A percentile compares a stretch with the other conserved stretches of the same genome.
phyloP scores from a whole-genome alignment of 1,140 invertebrate species.

The Parasteatoda tepidariorum region DNA sequence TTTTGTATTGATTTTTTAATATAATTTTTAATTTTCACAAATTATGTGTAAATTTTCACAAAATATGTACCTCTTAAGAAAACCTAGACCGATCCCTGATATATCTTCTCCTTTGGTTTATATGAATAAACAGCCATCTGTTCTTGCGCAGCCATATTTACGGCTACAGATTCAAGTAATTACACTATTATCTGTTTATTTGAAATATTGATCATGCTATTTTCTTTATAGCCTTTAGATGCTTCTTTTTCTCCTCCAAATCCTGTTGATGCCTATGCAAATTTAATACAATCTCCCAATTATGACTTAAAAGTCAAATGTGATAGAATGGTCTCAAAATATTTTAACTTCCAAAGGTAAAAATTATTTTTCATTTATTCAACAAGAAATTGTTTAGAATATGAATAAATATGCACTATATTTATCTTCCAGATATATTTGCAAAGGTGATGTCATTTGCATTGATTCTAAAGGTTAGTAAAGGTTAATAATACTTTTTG shows the following conservation, averaged over 20 bases:
- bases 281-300: slow-evolving; percentile 46
- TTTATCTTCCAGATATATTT: slow-evolving; percentile 12
- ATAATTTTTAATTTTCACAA: too few species aligned
- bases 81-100: too few species aligned
- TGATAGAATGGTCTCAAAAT: slow-evolving; percentile 17
- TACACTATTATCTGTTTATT: neutral
- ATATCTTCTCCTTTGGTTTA: slow-evolving; percentile 46
- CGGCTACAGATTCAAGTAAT: slow-evolving; percentile 35
- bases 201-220: neutral
- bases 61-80: too few species aligned
- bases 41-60: too few species aligned
- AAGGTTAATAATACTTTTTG: neutral
- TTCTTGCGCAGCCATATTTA: slow-evolving; percentile 17
- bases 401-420: neutral
- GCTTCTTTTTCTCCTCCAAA: neutral
- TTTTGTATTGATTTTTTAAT: too few species aligned
- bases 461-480: slow-evolving; percentile 25
- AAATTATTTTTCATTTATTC: neutral
- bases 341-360: slow-evolving; percentile 49
- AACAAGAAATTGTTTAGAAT: neutral
- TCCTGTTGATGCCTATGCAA: slow-evolving; percentile 19
- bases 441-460: slow-evolving; percentile 30
- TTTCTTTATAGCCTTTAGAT: slow-evolving; percentile 36
- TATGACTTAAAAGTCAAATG: slow-evolving; percentile 29
- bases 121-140: slow-evolving; percentile 40